phyloP scores from a whole-genome alignment of 2,797 vertebrate species.

The Rhynchonycteris naso region DNA sequence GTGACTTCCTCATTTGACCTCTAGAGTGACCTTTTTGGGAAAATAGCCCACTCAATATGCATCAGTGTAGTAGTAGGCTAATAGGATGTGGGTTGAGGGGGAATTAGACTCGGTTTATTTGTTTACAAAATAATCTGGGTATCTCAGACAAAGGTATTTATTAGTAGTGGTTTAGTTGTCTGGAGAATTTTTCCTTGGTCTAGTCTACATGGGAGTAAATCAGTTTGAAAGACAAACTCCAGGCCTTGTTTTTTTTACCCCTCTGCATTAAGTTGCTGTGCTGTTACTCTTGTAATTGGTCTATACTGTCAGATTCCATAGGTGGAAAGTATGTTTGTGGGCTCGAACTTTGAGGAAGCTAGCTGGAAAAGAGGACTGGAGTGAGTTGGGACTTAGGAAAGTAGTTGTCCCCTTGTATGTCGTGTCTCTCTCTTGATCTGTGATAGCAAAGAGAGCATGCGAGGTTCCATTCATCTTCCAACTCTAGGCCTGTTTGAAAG shows the following conservation, averaged over 20 bases:
- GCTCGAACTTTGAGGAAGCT: not conserved
- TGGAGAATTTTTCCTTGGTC: not conserved
- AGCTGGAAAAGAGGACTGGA: not conserved
- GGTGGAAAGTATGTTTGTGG: constrained; percentile 33
- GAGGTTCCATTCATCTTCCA: not conserved
- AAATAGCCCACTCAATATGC: not conserved
- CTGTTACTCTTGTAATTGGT: not conserved
- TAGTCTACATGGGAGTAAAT: not conserved
- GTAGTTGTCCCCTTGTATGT: not conserved
- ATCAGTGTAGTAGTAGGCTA: not conserved
- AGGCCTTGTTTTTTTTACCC: not conserved
- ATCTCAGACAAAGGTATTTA: constrained; percentile 34
- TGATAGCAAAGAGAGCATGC: not conserved
- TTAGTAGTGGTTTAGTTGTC: constrained; percentile 3
- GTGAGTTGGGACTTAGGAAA: not conserved
- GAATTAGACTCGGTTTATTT: constrained; percentile 8
- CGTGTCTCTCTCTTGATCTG: not conserved
- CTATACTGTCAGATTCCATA: not conserved
- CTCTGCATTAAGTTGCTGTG: not conserved
- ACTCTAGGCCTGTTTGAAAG: not conserved
- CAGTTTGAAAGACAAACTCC: not conserved
- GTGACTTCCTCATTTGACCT: constrained; percentile 23
- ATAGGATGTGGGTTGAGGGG: not conserved
- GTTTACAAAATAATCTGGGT: constrained; percentile 40
- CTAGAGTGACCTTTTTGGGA: not conserved